These are phyloP conservation scores for Percopsis omiscomaycus DNA, from an alignment of 2,797 vertebrate genomes.

Conservation along the genomic window DNA sequence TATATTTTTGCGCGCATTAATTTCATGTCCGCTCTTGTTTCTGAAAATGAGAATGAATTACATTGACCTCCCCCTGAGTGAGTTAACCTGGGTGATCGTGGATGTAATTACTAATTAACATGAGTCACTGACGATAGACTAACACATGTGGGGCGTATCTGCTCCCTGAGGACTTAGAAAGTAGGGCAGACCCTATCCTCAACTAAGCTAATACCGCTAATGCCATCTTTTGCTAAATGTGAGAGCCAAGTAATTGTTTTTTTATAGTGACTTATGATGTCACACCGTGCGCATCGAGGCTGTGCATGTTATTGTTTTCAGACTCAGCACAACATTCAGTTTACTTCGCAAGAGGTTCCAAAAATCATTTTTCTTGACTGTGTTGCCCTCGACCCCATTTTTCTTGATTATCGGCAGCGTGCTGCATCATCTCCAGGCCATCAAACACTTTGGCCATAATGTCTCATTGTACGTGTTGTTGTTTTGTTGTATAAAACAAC, in stretches of 20 bases:
- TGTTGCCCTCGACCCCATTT: slow-evolving; percentile 43
- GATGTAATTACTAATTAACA: slow-evolving; percentile 73
- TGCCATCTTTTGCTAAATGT: slow-evolving; percentile 26
- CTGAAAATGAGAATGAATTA: slow-evolving; percentile 67
- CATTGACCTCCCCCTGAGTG: slow-evolving; percentile 63
- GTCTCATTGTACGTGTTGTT: too few species aligned
- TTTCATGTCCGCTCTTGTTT: slow-evolving; percentile 56
- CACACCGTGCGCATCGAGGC: not conserved
- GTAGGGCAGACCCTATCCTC: slow-evolving; percentile 29
- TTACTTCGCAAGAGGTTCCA: slow-evolving; percentile 37
- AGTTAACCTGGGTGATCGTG: slow-evolving; percentile 71
- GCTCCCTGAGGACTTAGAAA: slow-evolving; percentile 41
- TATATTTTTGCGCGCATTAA: slow-evolving; percentile 63
- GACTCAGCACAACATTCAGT: slow-evolving; percentile 29
- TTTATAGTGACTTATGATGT: slow-evolving; percentile 36
- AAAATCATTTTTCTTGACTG: slow-evolving; percentile 46
- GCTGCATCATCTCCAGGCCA: too few species aligned
- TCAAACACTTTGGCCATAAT: too few species aligned
- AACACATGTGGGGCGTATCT: slow-evolving; percentile 56
- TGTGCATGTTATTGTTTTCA: not conserved
- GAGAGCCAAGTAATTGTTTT: slow-evolving; percentile 23
- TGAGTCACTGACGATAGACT: slow-evolving; percentile 62
- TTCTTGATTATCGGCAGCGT: too few species aligned
- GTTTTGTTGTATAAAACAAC: not conserved
- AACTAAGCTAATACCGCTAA: slow-evolving; percentile 49